These are phyloP conservation scores for Gambusia affinis DNA, from an alignment of 2,113 vertebrate species.

Conservation along the genomic window DNA sequence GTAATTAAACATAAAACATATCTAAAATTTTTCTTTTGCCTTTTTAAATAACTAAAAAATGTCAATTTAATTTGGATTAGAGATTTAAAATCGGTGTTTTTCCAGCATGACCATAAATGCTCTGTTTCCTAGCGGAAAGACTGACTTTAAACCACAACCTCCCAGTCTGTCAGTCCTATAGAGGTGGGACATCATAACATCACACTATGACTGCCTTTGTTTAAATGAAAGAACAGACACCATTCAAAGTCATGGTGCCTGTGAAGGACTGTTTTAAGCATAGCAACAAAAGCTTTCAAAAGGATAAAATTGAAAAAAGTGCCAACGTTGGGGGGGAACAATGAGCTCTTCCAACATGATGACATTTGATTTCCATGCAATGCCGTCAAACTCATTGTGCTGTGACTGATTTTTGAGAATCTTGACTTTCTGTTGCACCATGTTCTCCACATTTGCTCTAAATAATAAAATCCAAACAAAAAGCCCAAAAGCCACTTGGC, in stretches of 20 bases:
- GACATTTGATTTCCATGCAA: constrained; percentile 37
- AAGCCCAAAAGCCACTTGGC: constrained; percentile 36
- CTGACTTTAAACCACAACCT: not conserved
- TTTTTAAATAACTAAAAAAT: too few relatives aligned
- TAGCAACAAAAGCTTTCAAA: constrained; percentile 12
- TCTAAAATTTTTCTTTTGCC: too few relatives aligned
- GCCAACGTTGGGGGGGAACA: constrained; percentile 10
- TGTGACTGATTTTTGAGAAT: constrained; percentile 22
- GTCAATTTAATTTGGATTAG: too few relatives aligned
- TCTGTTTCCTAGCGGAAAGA: not conserved
- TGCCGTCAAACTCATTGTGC: constrained; percentile 27
- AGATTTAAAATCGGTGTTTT: too few relatives aligned
- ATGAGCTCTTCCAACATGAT: constrained; percentile 30
- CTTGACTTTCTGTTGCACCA: constrained; percentile 33
- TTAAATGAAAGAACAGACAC: not conserved
- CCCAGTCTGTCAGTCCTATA: not conserved
- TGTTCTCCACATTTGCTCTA: constrained; percentile 19
- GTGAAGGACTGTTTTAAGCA: not conserved
- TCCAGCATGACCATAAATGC: not conserved
- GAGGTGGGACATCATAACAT: not conserved
- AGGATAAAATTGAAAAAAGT: constrained; percentile 25
- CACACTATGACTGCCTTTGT: not conserved
- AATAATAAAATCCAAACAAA: constrained; percentile 42
- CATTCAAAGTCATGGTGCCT: not conserved
- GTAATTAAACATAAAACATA: too few relatives aligned